Conservation (phyloP, 2,888 invertebrate species). For the Xanthia icteritia region DNA sequence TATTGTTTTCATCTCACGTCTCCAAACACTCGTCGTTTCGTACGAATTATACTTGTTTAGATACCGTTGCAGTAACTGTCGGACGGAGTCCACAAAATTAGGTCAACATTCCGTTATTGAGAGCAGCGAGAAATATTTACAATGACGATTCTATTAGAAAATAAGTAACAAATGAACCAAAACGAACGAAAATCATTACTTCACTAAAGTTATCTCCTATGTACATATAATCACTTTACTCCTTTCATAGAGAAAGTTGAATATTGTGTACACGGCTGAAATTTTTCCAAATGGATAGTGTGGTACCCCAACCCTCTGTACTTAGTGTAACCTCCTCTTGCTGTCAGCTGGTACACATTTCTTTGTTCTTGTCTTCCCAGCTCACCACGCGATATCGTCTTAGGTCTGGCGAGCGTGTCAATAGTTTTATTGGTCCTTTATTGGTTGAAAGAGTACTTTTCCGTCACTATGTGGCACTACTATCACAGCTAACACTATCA, state of each 20-base stretch:
- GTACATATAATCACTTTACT: background rate
- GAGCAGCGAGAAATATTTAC: conserved; percentile 10
- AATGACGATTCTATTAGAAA: background rate
- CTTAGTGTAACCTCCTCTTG: background rate
- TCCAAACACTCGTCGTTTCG: conserved; percentile 7
- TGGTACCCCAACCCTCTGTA: background rate
- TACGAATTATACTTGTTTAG: conserved; percentile 11
- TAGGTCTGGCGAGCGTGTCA: background rate
- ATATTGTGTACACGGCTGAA: background rate
- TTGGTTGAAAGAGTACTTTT: background rate
- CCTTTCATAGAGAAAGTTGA: background rate
- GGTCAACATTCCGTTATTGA: conserved; percentile 17
- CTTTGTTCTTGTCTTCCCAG: background rate
- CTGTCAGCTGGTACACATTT: background rate
- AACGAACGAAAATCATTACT: background rate
- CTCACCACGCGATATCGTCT: background rate
- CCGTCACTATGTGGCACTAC: background rate
- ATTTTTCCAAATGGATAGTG: background rate
- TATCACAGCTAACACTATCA: background rate
- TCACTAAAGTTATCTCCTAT: no score
- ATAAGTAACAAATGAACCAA: background rate
- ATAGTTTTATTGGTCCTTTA: background rate
- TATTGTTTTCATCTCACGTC: background rate
- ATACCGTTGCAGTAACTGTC: conserved; percentile 24
- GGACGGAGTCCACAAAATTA: conserved; percentile 10